Evolutionary conservation across 2,113 vertebrate species (phyloP), one percentile per base, ranked within the genome.

Genomic region (Xiphophorus maculatus): DNA sequence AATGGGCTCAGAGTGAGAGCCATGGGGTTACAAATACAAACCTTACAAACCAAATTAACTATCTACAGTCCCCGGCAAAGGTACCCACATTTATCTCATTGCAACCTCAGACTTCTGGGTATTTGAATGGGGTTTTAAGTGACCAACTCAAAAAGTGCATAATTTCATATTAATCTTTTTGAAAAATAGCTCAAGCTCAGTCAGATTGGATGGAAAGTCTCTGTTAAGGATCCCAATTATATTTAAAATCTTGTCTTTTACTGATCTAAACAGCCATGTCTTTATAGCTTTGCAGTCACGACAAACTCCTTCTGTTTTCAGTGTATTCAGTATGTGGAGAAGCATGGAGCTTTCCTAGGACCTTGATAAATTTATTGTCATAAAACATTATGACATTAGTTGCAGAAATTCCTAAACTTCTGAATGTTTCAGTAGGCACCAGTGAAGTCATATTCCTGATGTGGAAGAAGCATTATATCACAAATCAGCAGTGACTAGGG

Each of bases 1-100:
- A 81, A 91, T 84, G 68, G 85, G 70, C 77, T 85, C 63, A 51
- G 70, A 80, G 78, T 84, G 54, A 11, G 6, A 84, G 84, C 79
- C 63, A 72, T 28, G 3, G 60, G 67, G 68, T 75, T 69, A 74
- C 64, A 72, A 66, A 85, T 79, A 73, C 68, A 80, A 75, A 66
- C 72, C 44, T 48, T 48, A 51, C 42, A 81, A 76, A 71, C 65
- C 29, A 74, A 82, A 83, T 60, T 82, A 84, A 81, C 14, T 13
- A 58, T 29, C 51, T 58, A n/a, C 25, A 58, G 6, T n/a, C 51
- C 22, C 22, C 10, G 25, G 51, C 8, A 58, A n/a, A 58, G 51
- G 51, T 58, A 25, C 8, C 3, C 51, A 58, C 51, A 25, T 58
- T 58, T n/a, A 25, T n/a, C 25, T n/a, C 2, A 58, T 58, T 11